Base-by-base conservation (phyloP, 2,797 vertebrate species). In the Sternotherus odoratus region DNA sequence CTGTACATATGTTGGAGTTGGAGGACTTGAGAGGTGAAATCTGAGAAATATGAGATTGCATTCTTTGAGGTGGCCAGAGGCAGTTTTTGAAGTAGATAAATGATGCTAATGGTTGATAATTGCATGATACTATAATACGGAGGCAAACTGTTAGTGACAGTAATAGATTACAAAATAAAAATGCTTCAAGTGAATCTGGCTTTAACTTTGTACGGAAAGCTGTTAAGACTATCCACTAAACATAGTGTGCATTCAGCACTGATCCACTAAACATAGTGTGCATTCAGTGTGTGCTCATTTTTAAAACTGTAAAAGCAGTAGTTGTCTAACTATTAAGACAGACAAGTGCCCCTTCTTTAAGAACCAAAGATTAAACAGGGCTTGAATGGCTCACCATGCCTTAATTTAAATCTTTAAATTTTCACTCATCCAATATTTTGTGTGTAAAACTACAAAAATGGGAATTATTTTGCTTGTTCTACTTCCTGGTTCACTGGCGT, bases 391-490 rank as follows among this genome's bases (percentile, higher is more conserved):
- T 86, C 78, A 24, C 75, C 39, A 33, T 84, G 63, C 63, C 81
- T n/a, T 19, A 0, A 0, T 60, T 54, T 79, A 3, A 79, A 83
- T 33, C 48, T 63, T 36, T 60, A 85, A 28, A 2, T 80, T 16
- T 94, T 89, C 28, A 2, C 83, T 77, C 83, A 36, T 21, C 30
- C 26, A 2, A 43, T 72, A 51, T 60, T 39, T 81, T 77, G 49
- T 82, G 4, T 86, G 43, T 82, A 51, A 15, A 53, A 0, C 0
- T 26, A 3, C 10, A 24, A 24, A 83, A 24, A 49, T 83, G 81
- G 66, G 86, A 75, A 60, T 60, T 33, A 60, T 60, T 30, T 60
- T 60, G 57, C 30, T 60, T 33, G 30, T 33, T 50, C n/a, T 86
- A 26, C 49, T 93, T 82, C 16, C 3, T 74, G 26, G 39, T 88